Evolutionary conservation across 1,140 invertebrate species (phyloP), one percentile per base, ranked within the genome.

Genomic region (Heliconius melpomene): DNA sequence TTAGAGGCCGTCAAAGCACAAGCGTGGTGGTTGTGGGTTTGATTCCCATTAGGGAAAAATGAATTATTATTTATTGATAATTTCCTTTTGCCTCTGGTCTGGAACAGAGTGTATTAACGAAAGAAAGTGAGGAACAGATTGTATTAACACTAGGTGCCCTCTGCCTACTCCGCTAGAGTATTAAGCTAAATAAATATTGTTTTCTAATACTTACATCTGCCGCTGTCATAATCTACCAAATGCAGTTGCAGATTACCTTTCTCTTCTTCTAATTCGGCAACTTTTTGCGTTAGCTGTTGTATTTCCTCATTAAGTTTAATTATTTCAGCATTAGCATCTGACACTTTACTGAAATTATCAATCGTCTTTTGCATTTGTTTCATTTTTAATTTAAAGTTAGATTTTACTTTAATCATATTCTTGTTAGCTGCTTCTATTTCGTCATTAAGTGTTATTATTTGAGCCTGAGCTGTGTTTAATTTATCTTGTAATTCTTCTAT

Each of bases 181-280:
- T 7, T 52, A 46, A 52, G 50, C 50, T 52, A 52, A 52, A 52
- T 2, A 52, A 20, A 46, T 57, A 75, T 38, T 20, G 3, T 72
- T 38, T 11, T 72, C 71, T n/a, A 32, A 78, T 85, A 95, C 95
- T 95, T 96, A 97, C 96, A 95, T 96, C 96, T 95, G 89, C 96
- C 95, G 94, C 97, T 97, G 89, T 97, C 97, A 95, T 97, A 97
- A 93, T 98, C 97, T 89, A 97, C 96, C 85, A 97, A 95, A 95
- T 97, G 96, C 88, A 98, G 95, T 93, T 98, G 97, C 87, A 98
- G 96, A 93, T 97, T 98, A 91, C 97, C 97, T 95, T 98, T 98
- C 94, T 98, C 98, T 91, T 98, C 98, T 94, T 98, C 98, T 74
- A 98, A 94, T 90, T 98, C 96, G 72, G 97, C 96, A 82, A 98